Evolutionary conservation across 2,113 vertebrate genomes (phyloP), one percentile per base, ranked within the genome.

Genomic region (Sapajus apella): DNA sequence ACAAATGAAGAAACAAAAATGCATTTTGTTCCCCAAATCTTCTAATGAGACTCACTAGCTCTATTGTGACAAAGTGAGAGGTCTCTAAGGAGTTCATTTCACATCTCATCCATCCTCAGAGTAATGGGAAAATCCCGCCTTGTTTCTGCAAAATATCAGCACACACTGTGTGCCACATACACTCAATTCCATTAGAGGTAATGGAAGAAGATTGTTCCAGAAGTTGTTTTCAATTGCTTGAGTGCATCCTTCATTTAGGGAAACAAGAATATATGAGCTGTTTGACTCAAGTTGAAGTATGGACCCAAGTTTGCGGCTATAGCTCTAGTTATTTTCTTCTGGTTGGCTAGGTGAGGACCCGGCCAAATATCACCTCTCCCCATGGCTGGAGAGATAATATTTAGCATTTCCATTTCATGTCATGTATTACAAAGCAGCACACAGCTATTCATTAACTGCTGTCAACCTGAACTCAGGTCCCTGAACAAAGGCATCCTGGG

Each of bases 211-310:
- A 98, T 98, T 98, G 98, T 98, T 97, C 96, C 97, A 97, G 97
- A 98, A 98, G 98, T 98, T 99, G 98, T 98, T 99, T 99, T 98
- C 98, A 97, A 98, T 98, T 99, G 98, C 98, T 98, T 98, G 98
- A 98, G 98, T 98, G 98, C 98, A 98, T 98, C 90, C 97, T 98
- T 99, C 98, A 98, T 98, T 99, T 98, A 98, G 96, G 93, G 76
- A 98, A 98, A 99, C 91, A 96, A 98, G 98, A 98, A 99, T 88
- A 80, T 95, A 98, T 85, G 98, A 98, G 98, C 97, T 97, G 84
- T 95, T 97, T 97, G 97, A 94, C 93, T 97, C 97, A 95, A 75
- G 94, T 73, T 3, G 37, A 98, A 90, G 80, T 8, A 55, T 91
- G 85, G 97, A 97, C 32, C 0, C 68, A 92, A 82, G 92, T 92